Evolutionary conservation across 2,113 vertebrate species (phyloP), one percentile per base, ranked within the genome.

Genomic region (Cottus gobio): DNA sequence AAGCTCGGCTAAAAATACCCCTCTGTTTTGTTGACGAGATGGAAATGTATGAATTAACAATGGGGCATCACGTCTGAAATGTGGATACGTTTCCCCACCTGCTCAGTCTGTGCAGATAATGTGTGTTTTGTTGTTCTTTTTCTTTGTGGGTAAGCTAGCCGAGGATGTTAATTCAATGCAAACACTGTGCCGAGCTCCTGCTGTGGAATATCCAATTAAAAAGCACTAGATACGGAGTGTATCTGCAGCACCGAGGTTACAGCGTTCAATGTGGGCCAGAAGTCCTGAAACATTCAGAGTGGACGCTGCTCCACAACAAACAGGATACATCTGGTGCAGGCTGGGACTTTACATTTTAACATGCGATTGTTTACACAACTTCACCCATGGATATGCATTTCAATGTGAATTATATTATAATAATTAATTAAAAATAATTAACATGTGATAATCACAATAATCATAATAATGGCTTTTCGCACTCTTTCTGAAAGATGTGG

Each of bases 191-290:
- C 1, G 63, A 66, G 39, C 46, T 76, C 89, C 89, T 77, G 69
- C 85, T 82, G 91, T 44, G 85, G 69, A 88, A 76, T 57, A 84
- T 85, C 87, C 89, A 87, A 93, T 93, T 92, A 90, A 91, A 88
- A 89, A 82, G 56, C 61, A 78, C 61, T 24, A 57, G 75, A 75
- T 71, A 56, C 50, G 58, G 72, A 64, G 77, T 52, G 73, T 37
- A 20, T 75, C 62, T 42, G 67, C 63, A 28, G 72, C 48, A n/a
- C 64, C 10, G 61, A 70, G 85, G 82, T 71, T 77, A 76, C 13
- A 48, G 63, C 22, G 37, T 81, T 79, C 68, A 86, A 87, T 77
- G 54, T 79, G 78, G 80, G 86, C 77, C 67, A 87, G 79, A 85
- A 80, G 80, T 87, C 42, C 79, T 80, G 77, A 75, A 86, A 77